Base-by-base conservation (phyloP, 2,888 invertebrate species). In the Cosmia trapezina region DNA sequence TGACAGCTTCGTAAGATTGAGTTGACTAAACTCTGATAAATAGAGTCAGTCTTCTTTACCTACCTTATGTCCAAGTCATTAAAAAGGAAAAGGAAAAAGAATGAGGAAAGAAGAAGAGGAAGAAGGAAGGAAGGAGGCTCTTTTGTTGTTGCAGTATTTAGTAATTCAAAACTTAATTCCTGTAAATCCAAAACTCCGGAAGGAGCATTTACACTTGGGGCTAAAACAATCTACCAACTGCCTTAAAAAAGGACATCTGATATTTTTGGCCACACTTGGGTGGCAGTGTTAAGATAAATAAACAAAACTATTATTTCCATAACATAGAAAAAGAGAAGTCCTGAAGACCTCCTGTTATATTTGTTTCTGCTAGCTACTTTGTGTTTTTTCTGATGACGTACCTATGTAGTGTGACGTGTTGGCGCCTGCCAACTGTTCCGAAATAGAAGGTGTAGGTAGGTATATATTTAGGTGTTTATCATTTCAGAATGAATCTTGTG, bases 261-360 rank as follows among this genome's bases (percentile, higher is more conserved):
- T 81, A 77, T 80, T 56, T 66, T 56, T 43, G 47, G 7, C 43
- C 19, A 51, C 57, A 22, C 64, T n/a, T 22, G 11, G 33, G n/a
- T 57, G 22, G 22, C 49, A 9, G 81, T 66, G 82, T 81, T 67
- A 81, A 81, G 61, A 79, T 66, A 57, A 80, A 81, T 81, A 81
- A 66, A 81, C 63, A 76, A 63, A 19, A 70, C 45, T 45, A 51
- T 51, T 76, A 59, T 81, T 63, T 62, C 63, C 49, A 64, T 19
- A 17, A n/a, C 49, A 45, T 53, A 53, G 28, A 64, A 67, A 74
- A 64, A 51, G 37, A 57, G 19, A 68, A 43, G 63, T 47, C 53
- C 63, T 81, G 19, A 68, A 43, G 63, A 53, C 53, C 63, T 81
- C 62, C 81, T 76, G 22, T 76, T 53, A 19, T 54, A 5, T 59